These are phyloP conservation scores for Urocitellus parryii DNA, from an alignment of 2,113 vertebrate genomes.

Conservation along the genomic window DNA sequence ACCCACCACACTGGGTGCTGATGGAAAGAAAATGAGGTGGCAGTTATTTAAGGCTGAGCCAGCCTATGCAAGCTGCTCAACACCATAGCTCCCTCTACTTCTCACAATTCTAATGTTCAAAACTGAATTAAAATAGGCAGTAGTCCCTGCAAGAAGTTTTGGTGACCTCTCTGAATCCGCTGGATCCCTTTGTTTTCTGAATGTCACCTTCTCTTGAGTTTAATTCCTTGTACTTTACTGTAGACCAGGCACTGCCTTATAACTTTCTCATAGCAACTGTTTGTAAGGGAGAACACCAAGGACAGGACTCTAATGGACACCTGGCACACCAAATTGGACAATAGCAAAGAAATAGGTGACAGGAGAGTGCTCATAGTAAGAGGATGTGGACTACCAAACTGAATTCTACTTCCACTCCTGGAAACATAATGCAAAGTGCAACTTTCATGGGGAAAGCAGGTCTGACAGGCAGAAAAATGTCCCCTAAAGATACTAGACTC, in stretches of 20 bases:
- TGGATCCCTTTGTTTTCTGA: background rate
- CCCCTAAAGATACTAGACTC: background rate
- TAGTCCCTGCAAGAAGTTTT: background rate
- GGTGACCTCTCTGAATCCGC: background rate
- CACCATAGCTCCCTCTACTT: background rate
- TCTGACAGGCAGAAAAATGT: background rate
- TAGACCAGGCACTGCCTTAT: background rate
- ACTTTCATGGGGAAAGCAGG: background rate
- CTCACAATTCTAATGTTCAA: background rate
- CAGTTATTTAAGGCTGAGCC: background rate
- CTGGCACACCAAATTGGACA: background rate
- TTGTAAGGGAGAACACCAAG: background rate
- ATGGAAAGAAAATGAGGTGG: background rate
- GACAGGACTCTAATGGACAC: background rate
- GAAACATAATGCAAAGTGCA: background rate
- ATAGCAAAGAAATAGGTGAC: background rate
- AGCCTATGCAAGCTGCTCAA: background rate
- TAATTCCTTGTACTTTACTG: background rate
- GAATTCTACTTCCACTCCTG: background rate
- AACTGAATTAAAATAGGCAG: background rate
- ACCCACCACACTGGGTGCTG: background rate
- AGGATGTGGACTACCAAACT: background rate
- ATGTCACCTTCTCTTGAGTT: background rate
- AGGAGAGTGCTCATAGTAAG: background rate
- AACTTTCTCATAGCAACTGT: background rate